Base-by-base conservation (phyloP, 2,888 invertebrate species). In the Drosophila tanythrix region DNA sequence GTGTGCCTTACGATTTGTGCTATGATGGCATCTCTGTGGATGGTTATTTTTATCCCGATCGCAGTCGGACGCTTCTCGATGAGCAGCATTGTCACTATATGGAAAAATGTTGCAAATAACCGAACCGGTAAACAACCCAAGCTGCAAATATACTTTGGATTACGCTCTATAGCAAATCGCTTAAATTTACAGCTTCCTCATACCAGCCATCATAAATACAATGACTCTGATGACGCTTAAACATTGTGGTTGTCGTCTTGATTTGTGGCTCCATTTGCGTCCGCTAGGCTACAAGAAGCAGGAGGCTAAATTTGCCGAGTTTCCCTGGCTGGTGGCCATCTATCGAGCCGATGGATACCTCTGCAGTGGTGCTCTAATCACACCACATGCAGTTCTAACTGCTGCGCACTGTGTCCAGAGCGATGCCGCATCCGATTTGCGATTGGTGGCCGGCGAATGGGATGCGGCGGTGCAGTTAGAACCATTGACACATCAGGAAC, bases 311-410 rank as follows among this genome's bases (percentile, higher is more conserved):
- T 84, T 85, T 29, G 87, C 56, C 0, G 84, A 85, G 55, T 85
- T 85, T 59, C 87, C 84, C 18, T 87, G 84, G 87, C 40, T 87
- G 18, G 75, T 84, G 51, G 87, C 81, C 15, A 73, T 85, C 15
- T 77, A 68, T 27, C 50, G 58, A 2, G 25, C 51, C 0, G 33
- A 33, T 21, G 62, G 53, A 6, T 87, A 84, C 29, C 53, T 84
- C 0, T 85, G 84, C 74, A 87, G 84, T 29, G 84, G 84, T 6
- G 84, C 70, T 0, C 70, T 85, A 0, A 71, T 85, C 33, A 69
- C 82, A 1, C 75, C 87, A 0, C 27, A 63, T 13, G 84, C 75
- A 1, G 74, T 87, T 10, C 21, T 85, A 2, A 82, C 84, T 5
- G 70, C 87, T 6, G 84, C 84, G 0, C 76, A 82, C 33, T 85